These are phyloP conservation scores for Geophilus truncorum DNA, from an alignment of 2,888 invertebrate genomes.

Conservation along the genomic window DNA sequence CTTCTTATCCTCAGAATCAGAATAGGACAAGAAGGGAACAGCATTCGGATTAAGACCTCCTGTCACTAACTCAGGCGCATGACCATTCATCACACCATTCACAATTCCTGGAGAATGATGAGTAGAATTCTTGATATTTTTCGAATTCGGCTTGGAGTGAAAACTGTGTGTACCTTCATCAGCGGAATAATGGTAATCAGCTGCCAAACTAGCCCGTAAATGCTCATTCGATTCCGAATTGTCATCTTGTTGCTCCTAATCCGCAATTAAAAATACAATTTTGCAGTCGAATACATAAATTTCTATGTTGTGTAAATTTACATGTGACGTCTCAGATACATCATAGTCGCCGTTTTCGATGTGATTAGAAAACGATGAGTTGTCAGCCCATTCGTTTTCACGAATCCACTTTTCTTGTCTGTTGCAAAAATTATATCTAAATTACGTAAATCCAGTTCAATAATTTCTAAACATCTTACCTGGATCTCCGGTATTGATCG, in stretches of 20 bases:
- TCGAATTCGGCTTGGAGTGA: neutral
- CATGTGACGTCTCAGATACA: too few species aligned
- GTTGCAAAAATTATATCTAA: too few species aligned
- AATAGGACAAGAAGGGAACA: neutral
- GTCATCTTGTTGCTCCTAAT: neutral
- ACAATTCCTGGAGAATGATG: neutral
- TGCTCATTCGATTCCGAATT: neutral
- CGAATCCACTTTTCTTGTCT: neutral
- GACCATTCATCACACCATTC: neutral
- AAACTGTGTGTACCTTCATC: neutral
- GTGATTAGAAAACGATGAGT: neutral
- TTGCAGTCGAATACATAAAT: too few species aligned
- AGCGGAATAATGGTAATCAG: neutral
- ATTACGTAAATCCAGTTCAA: too few species aligned
- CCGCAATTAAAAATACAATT: too few species aligned
- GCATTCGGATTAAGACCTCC: slow-evolving; percentile 3
- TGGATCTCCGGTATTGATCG: neutral
- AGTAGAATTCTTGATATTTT: neutral
- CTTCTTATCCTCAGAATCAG: neutral
- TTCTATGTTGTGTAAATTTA: too few species aligned
- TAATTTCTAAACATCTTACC: neutral
- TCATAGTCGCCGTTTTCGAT: neutral
- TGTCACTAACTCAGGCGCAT: neutral
- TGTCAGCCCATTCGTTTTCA: neutral
- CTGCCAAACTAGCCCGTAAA: neutral